A percentile compares a stretch with the other conserved stretches of the same genome.
Conservation (phyloP, 2,797 vertebrate genomes). For the Otus scops region DNA sequence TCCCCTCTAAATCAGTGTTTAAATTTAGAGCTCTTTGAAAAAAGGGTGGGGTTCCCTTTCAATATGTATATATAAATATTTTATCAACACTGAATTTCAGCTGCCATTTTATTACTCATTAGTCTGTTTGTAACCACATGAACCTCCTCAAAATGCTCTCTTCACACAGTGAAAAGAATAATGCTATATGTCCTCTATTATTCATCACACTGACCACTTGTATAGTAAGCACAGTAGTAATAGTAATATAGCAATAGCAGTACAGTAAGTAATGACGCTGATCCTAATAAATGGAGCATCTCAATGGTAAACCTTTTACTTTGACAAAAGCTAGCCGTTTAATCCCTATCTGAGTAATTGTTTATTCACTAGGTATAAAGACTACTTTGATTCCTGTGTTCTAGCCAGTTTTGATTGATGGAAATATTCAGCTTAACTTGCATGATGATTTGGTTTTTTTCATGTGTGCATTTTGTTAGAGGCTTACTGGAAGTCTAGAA, state of each 20-base stretch:
- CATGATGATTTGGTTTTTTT: background rate
- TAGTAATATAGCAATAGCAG: background rate
- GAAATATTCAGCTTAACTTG: background rate
- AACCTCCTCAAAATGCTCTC: background rate
- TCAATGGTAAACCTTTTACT: background rate
- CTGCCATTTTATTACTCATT: background rate
- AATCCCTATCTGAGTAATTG: background rate
- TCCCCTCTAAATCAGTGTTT: background rate
- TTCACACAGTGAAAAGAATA: background rate
- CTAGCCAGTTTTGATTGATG: background rate
- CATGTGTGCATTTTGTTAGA: background rate
- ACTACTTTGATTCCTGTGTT: background rate
- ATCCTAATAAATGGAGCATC: background rate
- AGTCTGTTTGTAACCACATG: background rate
- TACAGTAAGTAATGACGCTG: background rate
- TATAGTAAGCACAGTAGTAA: background rate
- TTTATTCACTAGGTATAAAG: background rate
- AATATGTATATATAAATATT: background rate
- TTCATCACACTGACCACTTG: background rate
- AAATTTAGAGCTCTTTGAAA: background rate
- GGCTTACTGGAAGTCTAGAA: background rate
- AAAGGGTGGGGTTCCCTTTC: fast-evolving
- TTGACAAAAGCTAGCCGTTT: background rate
- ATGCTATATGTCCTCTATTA: background rate
- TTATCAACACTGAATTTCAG: background rate